Conservation (phyloP, 2,113 vertebrate genomes). For the Microcebus ravelobensis region DNA sequence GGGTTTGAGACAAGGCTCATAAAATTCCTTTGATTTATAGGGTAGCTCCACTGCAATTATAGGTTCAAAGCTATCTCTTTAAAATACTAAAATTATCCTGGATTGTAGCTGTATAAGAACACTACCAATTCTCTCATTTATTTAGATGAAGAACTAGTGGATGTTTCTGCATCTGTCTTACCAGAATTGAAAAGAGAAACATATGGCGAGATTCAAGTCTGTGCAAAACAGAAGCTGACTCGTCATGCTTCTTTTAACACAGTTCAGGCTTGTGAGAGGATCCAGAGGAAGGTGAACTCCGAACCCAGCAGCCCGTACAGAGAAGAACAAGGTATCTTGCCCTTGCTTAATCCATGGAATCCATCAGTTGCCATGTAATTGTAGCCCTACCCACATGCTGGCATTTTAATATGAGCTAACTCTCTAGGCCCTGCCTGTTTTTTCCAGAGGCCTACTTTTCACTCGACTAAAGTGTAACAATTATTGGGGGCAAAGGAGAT, state of each 20-base stretch:
- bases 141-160: conserved; percentile 77
- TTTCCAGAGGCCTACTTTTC: not conserved
- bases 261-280: conserved; percentile 76
- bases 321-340: conserved; percentile 83
- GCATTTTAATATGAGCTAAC: not conserved
- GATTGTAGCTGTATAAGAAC: not conserved
- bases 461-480: not conserved
- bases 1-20: conserved; percentile 48
- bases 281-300: conserved; percentile 87
- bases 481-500: not conserved
- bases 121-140: conserved; percentile 67
- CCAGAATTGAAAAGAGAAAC: conserved; percentile 72
- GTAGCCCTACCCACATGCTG: not conserved
- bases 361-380: not conserved
- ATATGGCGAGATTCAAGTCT: conserved; percentile 35
- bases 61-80: conserved; percentile 48
- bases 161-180: conserved; percentile 78
- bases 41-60: conserved; percentile 34
- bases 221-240: conserved; percentile 83
- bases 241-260: conserved; percentile 87
- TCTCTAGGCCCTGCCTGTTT: not conserved
- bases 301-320: conserved; percentile 89
- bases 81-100: conserved; percentile 32
- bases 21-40: conserved; percentile 31
- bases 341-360: not conserved